Evolutionary conservation across 2,888 invertebrate species (phyloP).

Genomic region (Cacoxenus indagator): DNA sequence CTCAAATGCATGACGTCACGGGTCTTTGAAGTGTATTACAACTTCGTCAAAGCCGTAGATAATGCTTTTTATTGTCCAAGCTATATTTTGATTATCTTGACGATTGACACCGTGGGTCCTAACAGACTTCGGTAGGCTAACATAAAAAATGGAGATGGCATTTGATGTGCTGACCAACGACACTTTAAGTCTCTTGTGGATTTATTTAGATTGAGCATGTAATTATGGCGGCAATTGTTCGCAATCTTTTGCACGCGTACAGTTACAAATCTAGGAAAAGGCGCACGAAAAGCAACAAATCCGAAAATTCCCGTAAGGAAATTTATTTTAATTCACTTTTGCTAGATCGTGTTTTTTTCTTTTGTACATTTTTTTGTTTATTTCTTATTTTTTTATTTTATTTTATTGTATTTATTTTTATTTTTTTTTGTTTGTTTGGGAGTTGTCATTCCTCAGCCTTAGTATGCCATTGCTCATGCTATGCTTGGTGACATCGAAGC

Average conservation of each 20-base stretch:
- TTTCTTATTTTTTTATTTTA: no score
- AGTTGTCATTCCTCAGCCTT: no score
- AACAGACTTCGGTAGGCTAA: background rate
- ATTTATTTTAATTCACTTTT: conserved; percentile 62
- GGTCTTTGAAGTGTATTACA: no score
- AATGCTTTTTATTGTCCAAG: no score
- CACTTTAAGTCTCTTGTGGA: conserved; percentile 14
- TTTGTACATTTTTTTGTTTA: conserved; percentile 24
- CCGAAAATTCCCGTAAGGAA: conserved; percentile 62
- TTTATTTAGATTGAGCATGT: conserved; percentile 17
- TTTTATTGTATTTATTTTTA: no score
- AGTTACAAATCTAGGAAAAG: conserved; percentile 39
- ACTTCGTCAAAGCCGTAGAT: no score
- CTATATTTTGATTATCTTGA: no score
- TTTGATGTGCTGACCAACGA: conserved; percentile 16
- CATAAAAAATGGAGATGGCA: background rate
- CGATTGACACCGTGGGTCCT: background rate
- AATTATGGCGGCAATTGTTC: conserved; percentile 43
- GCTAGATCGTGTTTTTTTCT: conserved; percentile 33
- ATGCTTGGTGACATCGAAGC: conserved; percentile 62
- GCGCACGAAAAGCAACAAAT: conserved; percentile 61
- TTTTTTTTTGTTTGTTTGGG: background rate
- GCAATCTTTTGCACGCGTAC: background rate
- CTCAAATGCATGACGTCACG: no score
- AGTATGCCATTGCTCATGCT: no score